phyloP scores from a whole-genome alignment of 2,113 vertebrate species.

The Platycercus adscitus region DNA sequence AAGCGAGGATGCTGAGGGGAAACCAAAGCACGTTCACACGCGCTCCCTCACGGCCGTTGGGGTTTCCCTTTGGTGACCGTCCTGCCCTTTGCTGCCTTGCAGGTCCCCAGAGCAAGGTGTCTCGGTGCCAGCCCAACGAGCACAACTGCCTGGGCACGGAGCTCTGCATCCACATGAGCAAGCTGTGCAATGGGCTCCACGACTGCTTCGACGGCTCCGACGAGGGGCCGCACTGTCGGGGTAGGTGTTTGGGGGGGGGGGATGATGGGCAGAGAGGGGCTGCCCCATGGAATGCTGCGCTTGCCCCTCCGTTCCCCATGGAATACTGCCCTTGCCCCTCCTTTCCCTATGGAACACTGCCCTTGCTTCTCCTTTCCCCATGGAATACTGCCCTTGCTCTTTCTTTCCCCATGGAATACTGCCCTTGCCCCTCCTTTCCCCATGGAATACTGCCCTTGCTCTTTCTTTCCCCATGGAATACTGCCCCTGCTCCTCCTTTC shows the following conservation, averaged over 20 bases:
- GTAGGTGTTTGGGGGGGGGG: constrained; percentile 60
- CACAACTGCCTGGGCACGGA: constrained; percentile 91
- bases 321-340: too few relatives aligned
- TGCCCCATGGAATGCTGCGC: fast-evolving
- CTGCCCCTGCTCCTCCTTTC: too few relatives aligned
- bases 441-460: fast-evolving
- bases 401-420: too few relatives aligned
- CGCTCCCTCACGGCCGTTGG: fast-evolving
- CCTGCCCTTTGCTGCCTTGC: not conserved
- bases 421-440: not conserved
- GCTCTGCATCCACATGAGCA: constrained; percentile 91
- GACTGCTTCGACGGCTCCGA: constrained; percentile 92
- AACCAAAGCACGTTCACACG: fast-evolving
- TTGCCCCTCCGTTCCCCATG: too few relatives aligned
- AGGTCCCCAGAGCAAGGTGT: constrained; percentile 90
- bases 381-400: not conserved
- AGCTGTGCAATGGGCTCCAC: constrained; percentile 85
- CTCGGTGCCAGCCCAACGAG: constrained; percentile 91
- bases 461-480: too few relatives aligned
- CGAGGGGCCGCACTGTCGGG: constrained; percentile 91
- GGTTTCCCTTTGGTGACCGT: not conserved
- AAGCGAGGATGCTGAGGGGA: not conserved
- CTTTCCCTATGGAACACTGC: too few relatives aligned
- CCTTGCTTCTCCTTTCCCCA: too few relatives aligned
- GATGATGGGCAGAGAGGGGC: fast-evolving